Evolutionary conservation across 2,797 vertebrate genomes (phyloP), one percentile per base, ranked within the genome.

Genomic region (Hydrocynus forskahlii): DNA sequence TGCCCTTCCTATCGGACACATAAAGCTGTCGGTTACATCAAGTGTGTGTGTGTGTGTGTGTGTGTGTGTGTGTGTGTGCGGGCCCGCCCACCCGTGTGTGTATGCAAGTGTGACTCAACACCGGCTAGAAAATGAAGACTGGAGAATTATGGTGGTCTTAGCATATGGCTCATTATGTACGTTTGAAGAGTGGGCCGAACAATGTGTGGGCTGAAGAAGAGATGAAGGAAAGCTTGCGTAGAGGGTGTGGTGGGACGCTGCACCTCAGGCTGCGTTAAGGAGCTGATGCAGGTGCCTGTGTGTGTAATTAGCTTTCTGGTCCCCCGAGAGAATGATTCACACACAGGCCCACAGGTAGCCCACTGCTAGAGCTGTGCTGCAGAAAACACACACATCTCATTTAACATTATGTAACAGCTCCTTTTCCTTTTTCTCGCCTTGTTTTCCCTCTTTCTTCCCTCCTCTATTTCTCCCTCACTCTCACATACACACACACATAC

Each of bases 401-500:
- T 78, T 62, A 67, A 70, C 69, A 75, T 68, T 74, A 83, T 71
- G 1, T 63, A 84, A 84, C 45, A 12, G 76, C 64, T 50, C 50
- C 13, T 75, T 67, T 79, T 38, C 62, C 52, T 60, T 45, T 17
- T 57, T 16, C 78, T 40, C 16, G 6, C 29, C 54, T 64, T 59
- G 25, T 10, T 43, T 50, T 67, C 45, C 43, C 25, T 62, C n/a
- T 50, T 21, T 19, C 5, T 76, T 13, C 38, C 54, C 54, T 40
- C 17, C 48, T 59, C 55, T 54, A 12, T 77, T 55, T 82, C 72
- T 64, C 50, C 72, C 38, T 80, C 38, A 72, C 68, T 45, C 62
- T 23, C 79, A 59, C 55, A n/a, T n/a, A 75, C 78, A 84, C 69
- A 80, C 75, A 84, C 5, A 78, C 60, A 71, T 8, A 71, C 45